Evolutionary conservation across 35 echinoderm and acorn worm genomes (phyloP).

Genomic region (Diadema setosum): DNA sequence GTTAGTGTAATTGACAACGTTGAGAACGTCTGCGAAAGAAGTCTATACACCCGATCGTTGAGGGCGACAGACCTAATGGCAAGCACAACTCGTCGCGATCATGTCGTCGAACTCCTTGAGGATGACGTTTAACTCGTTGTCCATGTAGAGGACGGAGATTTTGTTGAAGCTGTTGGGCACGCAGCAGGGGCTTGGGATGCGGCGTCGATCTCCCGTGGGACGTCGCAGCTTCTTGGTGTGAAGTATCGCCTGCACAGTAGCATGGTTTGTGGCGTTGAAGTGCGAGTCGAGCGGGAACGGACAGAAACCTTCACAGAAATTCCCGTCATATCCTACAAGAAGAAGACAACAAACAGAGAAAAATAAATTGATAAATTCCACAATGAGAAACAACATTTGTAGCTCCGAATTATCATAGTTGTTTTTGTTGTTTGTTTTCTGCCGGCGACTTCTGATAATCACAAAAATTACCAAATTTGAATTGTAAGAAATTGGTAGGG

Average conservation of each 20-base stretch:
- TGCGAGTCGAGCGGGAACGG: constrained; percentile 81
- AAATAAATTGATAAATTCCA: constrained; percentile 1
- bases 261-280: constrained; percentile 99
- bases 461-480: too few species aligned
- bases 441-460: too few species aligned
- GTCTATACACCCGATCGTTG: too few species aligned
- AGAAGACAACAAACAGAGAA: constrained; percentile 8
- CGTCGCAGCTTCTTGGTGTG: constrained; percentile 36
- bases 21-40: too few species aligned
- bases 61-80: too few species aligned
- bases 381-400: too few species aligned
- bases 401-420: too few species aligned
- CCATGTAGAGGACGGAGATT: constrained; percentile 80
- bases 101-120: constrained; percentile 94
- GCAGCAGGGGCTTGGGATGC: constrained; percentile 85
- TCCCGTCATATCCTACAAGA: constrained; percentile 77
- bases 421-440: too few species aligned
- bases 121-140: constrained; percentile 78
- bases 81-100: constrained; percentile 90
- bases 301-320: constrained; percentile 93
- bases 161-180: constrained; percentile 73
- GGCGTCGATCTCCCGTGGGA: neutral
- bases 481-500: too few species aligned
- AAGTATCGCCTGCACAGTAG: constrained; percentile 77
- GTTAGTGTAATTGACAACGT: too few species aligned